phyloP scores from a whole-genome alignment of 1,140 invertebrate genomes.

The Yoshiicerus persimilis region DNA sequence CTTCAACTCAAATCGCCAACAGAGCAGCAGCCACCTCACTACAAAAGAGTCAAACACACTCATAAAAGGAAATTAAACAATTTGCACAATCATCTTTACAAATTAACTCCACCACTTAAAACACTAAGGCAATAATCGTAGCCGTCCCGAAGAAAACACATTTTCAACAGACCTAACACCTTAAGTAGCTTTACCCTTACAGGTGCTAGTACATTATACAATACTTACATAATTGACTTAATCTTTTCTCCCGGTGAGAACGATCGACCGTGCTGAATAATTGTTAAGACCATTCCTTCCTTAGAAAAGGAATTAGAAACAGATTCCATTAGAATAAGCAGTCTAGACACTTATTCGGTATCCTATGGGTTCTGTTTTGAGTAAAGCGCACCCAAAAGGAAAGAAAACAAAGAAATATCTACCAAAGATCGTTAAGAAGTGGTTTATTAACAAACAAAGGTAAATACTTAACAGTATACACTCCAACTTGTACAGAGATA shows the following conservation, averaged over 20 bases:
- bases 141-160: not conserved
- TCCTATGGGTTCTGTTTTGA: not conserved
- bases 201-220: slow-evolving; percentile 7
- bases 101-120: not conserved
- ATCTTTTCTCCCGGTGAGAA: not conserved
- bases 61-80: not conserved
- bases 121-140: not conserved
- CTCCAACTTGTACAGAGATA: not conserved
- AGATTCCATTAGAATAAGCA: not conserved
- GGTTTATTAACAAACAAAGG: not conserved
- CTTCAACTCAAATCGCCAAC: not conserved
- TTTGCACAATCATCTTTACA: not conserved
- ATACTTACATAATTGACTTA: slow-evolving; percentile 12
- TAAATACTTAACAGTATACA: not conserved
- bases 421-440: not conserved
- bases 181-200: not conserved
- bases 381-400: not conserved
- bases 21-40: not conserved
- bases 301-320: not conserved
- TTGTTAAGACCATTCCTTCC: not conserved
- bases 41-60: not conserved
- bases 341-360: not conserved
- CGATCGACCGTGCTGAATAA: not conserved
- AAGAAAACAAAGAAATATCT: not conserved
- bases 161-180: not conserved